Evolutionary conservation across 1,140 invertebrate genomes (phyloP).

Genomic region (Gerris buenoi): DNA sequence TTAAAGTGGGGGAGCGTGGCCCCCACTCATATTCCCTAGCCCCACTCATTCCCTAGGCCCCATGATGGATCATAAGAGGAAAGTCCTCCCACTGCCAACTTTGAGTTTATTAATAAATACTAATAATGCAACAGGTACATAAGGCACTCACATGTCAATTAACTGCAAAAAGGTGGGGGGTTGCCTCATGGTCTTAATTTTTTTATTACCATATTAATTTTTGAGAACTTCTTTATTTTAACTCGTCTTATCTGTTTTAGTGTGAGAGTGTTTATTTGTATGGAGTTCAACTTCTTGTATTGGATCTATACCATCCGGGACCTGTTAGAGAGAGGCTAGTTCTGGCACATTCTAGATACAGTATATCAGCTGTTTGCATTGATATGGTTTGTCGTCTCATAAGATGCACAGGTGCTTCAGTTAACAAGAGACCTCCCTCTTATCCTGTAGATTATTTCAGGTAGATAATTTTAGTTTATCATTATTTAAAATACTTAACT

Average conservation of each 20-base stretch:
- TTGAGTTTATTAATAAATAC: too few relatives aligned
- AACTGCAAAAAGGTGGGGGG: too few relatives aligned
- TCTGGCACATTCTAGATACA: conserved; percentile 87
- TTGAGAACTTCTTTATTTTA: not conserved
- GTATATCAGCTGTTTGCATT: conserved; percentile 76
- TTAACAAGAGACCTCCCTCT: conserved; percentile 52
- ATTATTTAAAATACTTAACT: not conserved
- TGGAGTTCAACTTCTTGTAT: conserved; percentile 79
- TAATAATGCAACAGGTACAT: too few relatives aligned
- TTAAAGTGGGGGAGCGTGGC: too few relatives aligned
- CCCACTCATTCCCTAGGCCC: too few relatives aligned
- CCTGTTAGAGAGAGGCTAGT: conserved; percentile 74
- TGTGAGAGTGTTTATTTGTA: conserved; percentile 89
- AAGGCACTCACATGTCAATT: too few relatives aligned
- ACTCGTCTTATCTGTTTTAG: conserved; percentile 45
- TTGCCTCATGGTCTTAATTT: too few relatives aligned
- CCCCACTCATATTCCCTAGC: too few relatives aligned
- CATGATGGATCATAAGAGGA: too few relatives aligned
- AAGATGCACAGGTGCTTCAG: conserved; percentile 57
- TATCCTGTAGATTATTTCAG: conserved; percentile 89
- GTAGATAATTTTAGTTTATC: too few relatives aligned
- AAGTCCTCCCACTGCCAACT: too few relatives aligned
- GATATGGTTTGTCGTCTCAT: conserved; percentile 93
- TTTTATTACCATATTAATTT: too few relatives aligned
- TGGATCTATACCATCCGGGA: conserved; percentile 82